Evolutionary conservation across 2,888 invertebrate species (phyloP).

Genomic region (Drosophila mercatorum): DNA sequence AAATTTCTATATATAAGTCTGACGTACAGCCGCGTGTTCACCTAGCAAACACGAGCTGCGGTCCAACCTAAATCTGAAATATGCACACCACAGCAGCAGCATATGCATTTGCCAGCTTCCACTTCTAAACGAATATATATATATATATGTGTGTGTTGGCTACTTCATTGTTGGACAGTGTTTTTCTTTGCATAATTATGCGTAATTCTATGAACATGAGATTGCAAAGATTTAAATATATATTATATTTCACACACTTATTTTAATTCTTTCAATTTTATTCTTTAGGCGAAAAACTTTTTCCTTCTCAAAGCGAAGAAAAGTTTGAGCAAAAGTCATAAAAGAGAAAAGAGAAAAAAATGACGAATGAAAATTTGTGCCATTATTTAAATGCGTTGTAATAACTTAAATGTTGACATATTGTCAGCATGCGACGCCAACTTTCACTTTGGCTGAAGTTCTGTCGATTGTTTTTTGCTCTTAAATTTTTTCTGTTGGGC

Average conservation of each 20-base stretch:
- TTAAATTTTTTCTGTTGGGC: neutral
- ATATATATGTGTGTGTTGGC: neutral
- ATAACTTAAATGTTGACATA: conserved; percentile 77
- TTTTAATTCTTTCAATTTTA: conserved; percentile 14
- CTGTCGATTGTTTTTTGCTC: conserved; percentile 10
- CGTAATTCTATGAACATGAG: conserved; percentile 36
- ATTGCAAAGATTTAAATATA: conserved; percentile 40
- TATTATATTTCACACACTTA: conserved; percentile 21
- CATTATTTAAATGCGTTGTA: conserved; percentile 70
- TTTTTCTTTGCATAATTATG: conserved; percentile 51
- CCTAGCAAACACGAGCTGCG: neutral
- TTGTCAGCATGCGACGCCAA: conserved; percentile 50
- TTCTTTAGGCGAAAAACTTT: conserved; percentile 4
- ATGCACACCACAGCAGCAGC: conserved; percentile 50
- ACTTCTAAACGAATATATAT: neutral
- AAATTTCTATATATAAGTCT: too few relatives aligned
- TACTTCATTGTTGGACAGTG: conserved; percentile 47
- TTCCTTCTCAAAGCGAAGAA: conserved; percentile 16
- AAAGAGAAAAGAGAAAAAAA: conserved; percentile 14
- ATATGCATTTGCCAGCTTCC: conserved; percentile 32
- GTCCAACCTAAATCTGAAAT: neutral
- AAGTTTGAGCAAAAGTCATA: conserved; percentile 29
- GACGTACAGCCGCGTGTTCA: neutral
- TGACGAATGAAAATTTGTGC: conserved; percentile 48
- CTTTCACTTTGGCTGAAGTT: conserved; percentile 47